Conservation (phyloP, 2,113 vertebrate species). For the Barnardius zonarius region DNA sequence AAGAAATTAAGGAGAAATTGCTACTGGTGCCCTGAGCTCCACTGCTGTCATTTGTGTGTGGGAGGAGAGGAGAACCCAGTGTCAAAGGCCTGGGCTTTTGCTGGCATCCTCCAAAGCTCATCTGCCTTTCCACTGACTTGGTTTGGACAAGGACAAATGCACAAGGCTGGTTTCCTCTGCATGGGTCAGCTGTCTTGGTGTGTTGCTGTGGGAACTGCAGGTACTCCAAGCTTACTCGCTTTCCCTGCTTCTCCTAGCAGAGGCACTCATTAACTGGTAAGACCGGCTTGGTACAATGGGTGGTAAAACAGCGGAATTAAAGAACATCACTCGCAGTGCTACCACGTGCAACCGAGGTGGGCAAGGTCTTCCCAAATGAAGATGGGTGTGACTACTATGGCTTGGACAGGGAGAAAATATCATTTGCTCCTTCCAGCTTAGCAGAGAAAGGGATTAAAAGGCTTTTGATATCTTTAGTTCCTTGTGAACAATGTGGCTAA, state of each 20-base stretch:
- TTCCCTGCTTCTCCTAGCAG: not conserved
- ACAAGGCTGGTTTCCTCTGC: not conserved
- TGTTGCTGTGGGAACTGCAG: not conserved
- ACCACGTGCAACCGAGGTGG: not conserved
- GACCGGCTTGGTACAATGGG: not conserved
- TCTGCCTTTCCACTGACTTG: not conserved
- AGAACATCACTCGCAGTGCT: not conserved
- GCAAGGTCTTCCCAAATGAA: not conserved
- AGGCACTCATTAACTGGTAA: not conserved
- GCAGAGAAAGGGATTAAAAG: not conserved
- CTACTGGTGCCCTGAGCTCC: not conserved
- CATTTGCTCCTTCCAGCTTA: not conserved
- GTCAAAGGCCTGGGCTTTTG: not conserved
- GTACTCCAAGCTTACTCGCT: not conserved
- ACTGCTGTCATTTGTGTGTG: rapidly evolving
- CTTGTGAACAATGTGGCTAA: not conserved
- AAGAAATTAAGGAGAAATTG: not conserved
- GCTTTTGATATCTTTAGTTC: not conserved
- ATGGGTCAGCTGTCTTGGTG: not conserved
- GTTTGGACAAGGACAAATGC: not conserved
- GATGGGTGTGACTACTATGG: not conserved
- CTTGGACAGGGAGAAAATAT: not conserved
- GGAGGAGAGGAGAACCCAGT: not conserved
- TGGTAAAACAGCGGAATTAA: not conserved
- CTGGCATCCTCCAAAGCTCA: not conserved